Evolutionary conservation across 2,113 vertebrate species (phyloP), one percentile per base, ranked within the genome.

Genomic region (Phalacrocorax aristotelis): DNA sequence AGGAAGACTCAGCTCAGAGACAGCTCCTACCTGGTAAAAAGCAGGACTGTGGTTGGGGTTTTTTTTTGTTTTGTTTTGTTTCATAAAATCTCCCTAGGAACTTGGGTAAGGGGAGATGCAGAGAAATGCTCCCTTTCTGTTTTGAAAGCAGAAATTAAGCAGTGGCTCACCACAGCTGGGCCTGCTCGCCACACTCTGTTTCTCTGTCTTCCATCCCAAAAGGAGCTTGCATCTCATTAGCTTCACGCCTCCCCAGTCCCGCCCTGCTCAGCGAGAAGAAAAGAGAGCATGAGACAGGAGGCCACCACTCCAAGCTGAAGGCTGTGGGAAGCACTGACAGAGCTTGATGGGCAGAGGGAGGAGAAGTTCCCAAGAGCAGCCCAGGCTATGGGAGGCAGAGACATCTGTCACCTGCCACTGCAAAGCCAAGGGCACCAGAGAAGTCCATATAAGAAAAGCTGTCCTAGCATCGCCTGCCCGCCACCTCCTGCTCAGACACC

Each of bases 1-100:
- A 86, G 95, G 96, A 97, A 98, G 93, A 98, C 94, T 96, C 92
- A 95, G 80, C 82, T 95, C 85, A 89, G 92, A 96, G 84, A 93
- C 86, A 95, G 92, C 85, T 96, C 70, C 96, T 86, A 81, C 92
- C 68, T 92, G 54, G 57, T 92, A 93, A 91, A 91, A 71, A 96
- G 72, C 75, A 96, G 64, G 65, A 90, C 21, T 83, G 66, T 51
- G 26, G 58, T 38, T 70, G n/a, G 9, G 8, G 13, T 18, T 18
- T 9, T 13, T 72, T 42, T 46, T 44, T n/a, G 27, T 17, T 34
- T 16, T 44, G 13, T 20, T 36, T 36, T 52, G 57, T 89, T 61
- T 90, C 44, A 65, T 54, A 96, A 88, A 95, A 91, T 90, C 68
- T 90, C 95, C 93, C 78, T 93, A 87, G 95, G 61, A 94, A 83